Evolutionary conservation across 1,140 invertebrate genomes (phyloP), one percentile per base, ranked within the genome.

Genomic region (Aphelenchoides fujianensis): DNA sequence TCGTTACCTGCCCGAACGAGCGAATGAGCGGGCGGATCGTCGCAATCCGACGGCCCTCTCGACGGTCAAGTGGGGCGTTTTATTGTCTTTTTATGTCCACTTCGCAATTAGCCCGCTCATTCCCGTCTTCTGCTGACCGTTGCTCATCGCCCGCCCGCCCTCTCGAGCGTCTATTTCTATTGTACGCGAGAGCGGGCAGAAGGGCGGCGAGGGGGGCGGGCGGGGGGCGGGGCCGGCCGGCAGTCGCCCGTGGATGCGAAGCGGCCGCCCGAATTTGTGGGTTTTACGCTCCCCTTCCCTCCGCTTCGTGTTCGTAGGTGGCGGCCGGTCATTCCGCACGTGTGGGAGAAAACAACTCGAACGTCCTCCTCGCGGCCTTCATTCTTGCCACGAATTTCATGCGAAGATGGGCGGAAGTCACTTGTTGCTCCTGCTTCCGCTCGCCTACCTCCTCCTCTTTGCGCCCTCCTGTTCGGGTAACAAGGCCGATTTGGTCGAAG

Each of bases 101-200:
- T 48, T 23, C 41, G 23, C 12, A 48, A 48, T 48, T n/a, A n/a
- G n/a, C n/a, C n/a, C n/a, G n/a, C 41, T 48, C 12, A 48, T 48
- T 48, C 12, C 41, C n/a, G n/a, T n/a, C n/a, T n/a, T n/a, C n/a
- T n/a, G n/a, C n/a, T n/a, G n/a, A n/a, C n/a, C n/a, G n/a, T n/a
- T n/a, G n/a, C 41, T 48, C 41, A 48, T 48, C 41, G 41, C 41
- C 41, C 23, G 41, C 41, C 23, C 23, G 23, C 23, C 23, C 41
- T 48, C 41, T 48, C 41, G 41, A 48, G n/a, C n/a, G n/a, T n/a
- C n/a, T n/a, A n/a, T n/a, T n/a, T n/a, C 41, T 48, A 48, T 48
- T 48, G 41, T 48, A 48, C 23, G 23, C 41, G 41, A 48, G n/a
- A n/a, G 41, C 23, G 41, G 41, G 41, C 23, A 23, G 23, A 23